Base-by-base conservation (phyloP, 2,888 invertebrate species). In the Sisyra nigra region DNA sequence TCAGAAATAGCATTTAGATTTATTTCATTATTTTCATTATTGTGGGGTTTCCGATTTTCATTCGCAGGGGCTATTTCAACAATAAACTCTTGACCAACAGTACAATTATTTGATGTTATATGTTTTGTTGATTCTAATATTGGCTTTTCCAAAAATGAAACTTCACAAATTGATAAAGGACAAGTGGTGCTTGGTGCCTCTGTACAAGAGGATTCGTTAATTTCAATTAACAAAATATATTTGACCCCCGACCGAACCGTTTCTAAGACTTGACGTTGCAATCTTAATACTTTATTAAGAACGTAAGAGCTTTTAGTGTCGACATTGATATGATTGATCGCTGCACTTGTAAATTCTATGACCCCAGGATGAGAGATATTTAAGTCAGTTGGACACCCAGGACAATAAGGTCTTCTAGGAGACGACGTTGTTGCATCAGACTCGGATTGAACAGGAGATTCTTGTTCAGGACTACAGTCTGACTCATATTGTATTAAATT, bases 31-130 rank as follows among this genome's bases (percentile, higher is more conserved):
- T 57, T 56, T 1, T 57, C 50, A 47, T 57, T 54, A 41, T 53
- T 53, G 19, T 48, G 44, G 39, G 48, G 47, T 44, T 56, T 52
- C 37, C 48, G 52, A 44, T 54, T 54, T 17, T 50, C 14, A 8
- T 40, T 44, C 15, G 35, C 43, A 2, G 44, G 45, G 24, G 35
- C 44, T 7, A 41, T 47, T 30, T 62, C 55, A 44, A 63, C 63
- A 29, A 61, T 62, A 52, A 63, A 73, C 47, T 60, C 58, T 66
- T 72, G 72, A 40, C 68, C 62, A 39, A 62, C 58, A 2, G 77
- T 78, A 54, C 80, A 80, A 53, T 81, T 81, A 50, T 80, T 78
- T 17, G 68, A 62, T 39, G 73, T 57, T 44, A 81, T 66, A 10
- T 72, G 66, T 53, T 76, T 72, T 37, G 69, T 68, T 55, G 71